Evolutionary conservation across 2,113 vertebrate species (phyloP), one percentile per base, ranked within the genome.

Genomic region (Leptocoma aspasia): DNA sequence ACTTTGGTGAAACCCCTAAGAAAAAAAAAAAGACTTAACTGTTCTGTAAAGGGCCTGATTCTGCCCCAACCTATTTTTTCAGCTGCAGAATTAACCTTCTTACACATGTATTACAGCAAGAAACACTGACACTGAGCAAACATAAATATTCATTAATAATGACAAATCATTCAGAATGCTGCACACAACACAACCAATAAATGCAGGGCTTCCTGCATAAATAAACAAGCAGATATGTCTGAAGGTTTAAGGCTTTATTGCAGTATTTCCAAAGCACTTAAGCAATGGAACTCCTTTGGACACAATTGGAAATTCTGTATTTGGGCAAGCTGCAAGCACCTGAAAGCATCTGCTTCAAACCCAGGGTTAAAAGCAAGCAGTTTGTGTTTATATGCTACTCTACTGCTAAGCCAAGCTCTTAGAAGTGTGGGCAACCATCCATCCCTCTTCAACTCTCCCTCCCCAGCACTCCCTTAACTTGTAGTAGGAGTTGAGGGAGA

Each of bases 401-500:
- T 35, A 13, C 53, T 53, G 72, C 72, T 84, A 84, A 68, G 19
- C 68, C 21, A n/a, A 80, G 54, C 82, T 83, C 88, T 80, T 70
- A 63, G 86, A 95, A 96, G 94, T 5, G 24, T 65, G 76, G 53
- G 85, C 86, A 91, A 79, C 76, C 88, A 85, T 81, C 76, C 89
- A 87, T 91, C 35, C 60, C 63, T 90, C 92, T 64, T 83, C 86
- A 84, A 33, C 61, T 37, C 69, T 89, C 70, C 69, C 87, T 84
- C 37, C 75, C 50, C 47, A 87, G 45, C 60, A 92, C 50, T 78
- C 70, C 75, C 85, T 84, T 90, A 94, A 96, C 90, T 95, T 92
- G 80, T 95, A 97, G 96, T 98, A 96, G 94, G 91, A 97, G 89
- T 93, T 65, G 83, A 93, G 88, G 92, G 97, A 97, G 97, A 97